Evolutionary conservation across 2,888 invertebrate genomes (phyloP).

Genomic region (Sminthurinus aureus): DNA sequence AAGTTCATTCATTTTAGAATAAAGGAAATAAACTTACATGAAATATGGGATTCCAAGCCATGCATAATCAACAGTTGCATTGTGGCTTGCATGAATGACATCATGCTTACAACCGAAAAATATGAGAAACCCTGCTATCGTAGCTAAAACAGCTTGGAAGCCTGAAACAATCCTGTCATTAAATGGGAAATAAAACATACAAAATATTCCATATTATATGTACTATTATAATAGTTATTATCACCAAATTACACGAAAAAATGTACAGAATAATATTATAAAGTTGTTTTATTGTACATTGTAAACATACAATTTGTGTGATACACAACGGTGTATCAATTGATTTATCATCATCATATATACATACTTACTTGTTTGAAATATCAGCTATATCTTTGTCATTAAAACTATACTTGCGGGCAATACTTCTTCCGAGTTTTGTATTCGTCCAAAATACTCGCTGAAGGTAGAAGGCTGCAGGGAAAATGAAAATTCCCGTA

Average conservation of each 20-base stretch:
- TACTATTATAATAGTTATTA: too few species aligned
- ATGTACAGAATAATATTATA: constrained; percentile 4
- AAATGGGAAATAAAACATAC: too few species aligned
- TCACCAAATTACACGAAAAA: too few species aligned
- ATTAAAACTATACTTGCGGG: constrained; percentile 72
- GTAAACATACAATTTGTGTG: not conserved
- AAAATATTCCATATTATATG: too few species aligned
- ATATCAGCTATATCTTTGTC: constrained; percentile 76
- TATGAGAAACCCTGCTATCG: constrained; percentile 73
- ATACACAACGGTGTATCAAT: not conserved
- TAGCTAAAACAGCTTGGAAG: constrained; percentile 74
- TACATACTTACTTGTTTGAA: constrained; percentile 72
- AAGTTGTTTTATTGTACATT: not conserved
- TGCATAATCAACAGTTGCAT: constrained; percentile 77
- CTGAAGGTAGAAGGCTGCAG: constrained; percentile 54
- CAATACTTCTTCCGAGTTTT: constrained; percentile 68
- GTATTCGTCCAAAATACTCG: constrained; percentile 64
- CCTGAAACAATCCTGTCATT: constrained; percentile 74
- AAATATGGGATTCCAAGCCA: constrained; percentile 81
- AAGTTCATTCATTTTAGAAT: too few species aligned
- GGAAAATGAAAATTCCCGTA: constrained; percentile 55
- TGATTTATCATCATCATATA: not conserved
- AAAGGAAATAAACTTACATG: constrained; percentile 18
- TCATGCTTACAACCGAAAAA: constrained; percentile 74
- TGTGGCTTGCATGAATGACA: constrained; percentile 74